Evolutionary conservation across 2,797 vertebrate species (phyloP), one percentile per base, ranked within the genome.

Genomic region (Microctenopoma stevenorrisi): DNA sequence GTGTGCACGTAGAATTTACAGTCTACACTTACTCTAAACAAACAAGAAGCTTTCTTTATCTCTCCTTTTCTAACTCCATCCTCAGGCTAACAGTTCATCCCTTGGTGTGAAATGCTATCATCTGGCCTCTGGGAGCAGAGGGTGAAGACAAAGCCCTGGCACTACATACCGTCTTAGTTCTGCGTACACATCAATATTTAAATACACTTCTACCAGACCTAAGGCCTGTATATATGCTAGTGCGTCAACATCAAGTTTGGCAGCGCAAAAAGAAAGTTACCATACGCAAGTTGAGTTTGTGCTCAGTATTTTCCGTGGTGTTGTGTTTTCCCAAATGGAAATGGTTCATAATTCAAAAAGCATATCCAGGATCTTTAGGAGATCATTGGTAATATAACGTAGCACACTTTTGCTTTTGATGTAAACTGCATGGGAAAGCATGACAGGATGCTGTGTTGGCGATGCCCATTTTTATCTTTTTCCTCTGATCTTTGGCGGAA

Each of bases 151-250:
- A 74, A 82, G 66, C 58, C 68, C 52, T 63, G 51, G 68, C 81
- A 56, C 56, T 25, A 58, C 63, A 72, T 50, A 50, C 56, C 0
- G 6, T 48, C 58, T 71, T 68, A 51, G 49, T 71, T 87, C 53
- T 38, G 52, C 46, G 52, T 63, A 66, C 68, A 82, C 38, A 86
- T 91, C 59, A 86, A 90, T 88, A 86, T 91, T 89, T 84, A 82
- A 90, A 78, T 61, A 54, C 55, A 64, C 58, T 66, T 81, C 76
- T 74, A 76, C 86, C 74, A 68, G 58, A 55, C 25, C 55, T 59
- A 74, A 76, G 85, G 74, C 74, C 68, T 63, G 37, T 60, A 53
- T 65, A 64, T 50, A 76, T 60, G 62, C 72, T 28, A 37, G 56
- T 59, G 72, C 53, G 68, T 68, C 62, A 18, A 74, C 22, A 64